Conservation (phyloP, 2,113 vertebrate species). For the Formicarius rufipectus region DNA sequence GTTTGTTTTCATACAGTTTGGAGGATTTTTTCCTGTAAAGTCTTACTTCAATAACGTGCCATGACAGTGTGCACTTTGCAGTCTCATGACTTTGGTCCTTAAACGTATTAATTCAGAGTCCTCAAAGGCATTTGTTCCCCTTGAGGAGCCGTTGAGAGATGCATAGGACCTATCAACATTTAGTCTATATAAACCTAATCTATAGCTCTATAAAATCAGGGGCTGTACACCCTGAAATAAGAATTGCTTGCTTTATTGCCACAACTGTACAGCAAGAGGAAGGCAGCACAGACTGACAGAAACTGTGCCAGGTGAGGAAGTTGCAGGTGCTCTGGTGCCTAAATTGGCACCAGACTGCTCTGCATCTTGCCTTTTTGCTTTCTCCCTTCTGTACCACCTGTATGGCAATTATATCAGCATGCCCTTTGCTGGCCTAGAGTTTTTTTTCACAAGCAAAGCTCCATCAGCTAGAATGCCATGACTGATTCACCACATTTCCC, state of each 20-base stretch:
- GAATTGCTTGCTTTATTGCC: neutral
- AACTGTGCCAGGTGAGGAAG: neutral
- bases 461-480: neutral
- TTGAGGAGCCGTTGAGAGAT: neutral
- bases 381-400: neutral
- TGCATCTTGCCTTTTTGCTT: neutral
- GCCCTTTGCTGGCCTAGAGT: neutral
- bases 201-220: neutral
- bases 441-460: neutral
- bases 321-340: neutral
- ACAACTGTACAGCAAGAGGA: accelerated
- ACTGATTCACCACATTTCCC: neutral
- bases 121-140: neutral
- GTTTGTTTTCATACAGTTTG: conserved; percentile 42
- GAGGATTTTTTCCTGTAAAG: neutral
- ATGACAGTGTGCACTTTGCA: accelerated
- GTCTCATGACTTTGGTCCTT: neutral
- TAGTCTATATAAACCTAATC: neutral
- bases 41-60: neutral
- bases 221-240: neutral
- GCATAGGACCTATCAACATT: neutral
- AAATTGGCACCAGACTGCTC: too few relatives aligned
- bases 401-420: accelerated
- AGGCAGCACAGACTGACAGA: neutral
- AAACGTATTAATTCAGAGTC: neutral